A percentile compares a stretch with the other conserved stretches of the same genome.
phyloP scores from a whole-genome alignment of 2,888 invertebrate species.

The Alsophila aescularia region DNA sequence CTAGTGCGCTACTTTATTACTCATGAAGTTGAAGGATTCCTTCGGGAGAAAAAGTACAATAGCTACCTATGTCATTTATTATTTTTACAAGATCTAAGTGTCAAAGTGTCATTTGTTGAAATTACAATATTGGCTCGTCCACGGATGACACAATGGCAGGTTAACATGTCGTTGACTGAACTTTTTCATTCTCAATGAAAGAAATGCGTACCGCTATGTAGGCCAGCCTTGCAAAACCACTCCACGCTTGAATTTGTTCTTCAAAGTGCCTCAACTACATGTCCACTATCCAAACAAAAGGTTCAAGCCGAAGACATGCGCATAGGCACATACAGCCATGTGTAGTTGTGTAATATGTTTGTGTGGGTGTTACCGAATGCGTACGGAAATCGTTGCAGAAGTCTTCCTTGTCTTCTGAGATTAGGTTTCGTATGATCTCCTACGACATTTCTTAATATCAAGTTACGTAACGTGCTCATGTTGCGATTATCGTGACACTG shows the following conservation, averaged over 20 bases:
- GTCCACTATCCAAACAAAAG: conserved; percentile 52
- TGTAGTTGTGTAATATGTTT: conserved; percentile 53
- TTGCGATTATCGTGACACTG: conserved; percentile 31
- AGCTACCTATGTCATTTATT: no score
- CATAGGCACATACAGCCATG: conserved; percentile 28
- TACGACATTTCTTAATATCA: conserved; percentile 46
- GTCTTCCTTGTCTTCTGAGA: conserved; percentile 62
- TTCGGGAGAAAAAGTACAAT: not conserved
- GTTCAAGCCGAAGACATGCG: conserved; percentile 51
- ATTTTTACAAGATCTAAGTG: no score
- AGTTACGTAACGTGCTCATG: conserved; percentile 46
- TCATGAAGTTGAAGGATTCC: not conserved
- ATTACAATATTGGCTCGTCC: conserved; percentile 14
- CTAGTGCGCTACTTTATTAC: not conserved
- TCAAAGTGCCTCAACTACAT: conserved; percentile 36
- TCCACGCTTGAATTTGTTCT: conserved; percentile 51
- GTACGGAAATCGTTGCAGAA: conserved; percentile 63
- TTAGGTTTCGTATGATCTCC: conserved; percentile 53
- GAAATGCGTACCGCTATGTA: conserved; percentile 30
- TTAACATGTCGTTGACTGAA: conserved; percentile 20
- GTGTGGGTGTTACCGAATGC: conserved; percentile 58
- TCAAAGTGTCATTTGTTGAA: not conserved
- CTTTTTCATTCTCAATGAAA: conserved; percentile 28
- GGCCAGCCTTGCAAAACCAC: conserved; percentile 53
- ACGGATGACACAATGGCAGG: conserved; percentile 2